Conservation (phyloP, 2,888 invertebrate species). For the Sarcophaga caerulescens region DNA sequence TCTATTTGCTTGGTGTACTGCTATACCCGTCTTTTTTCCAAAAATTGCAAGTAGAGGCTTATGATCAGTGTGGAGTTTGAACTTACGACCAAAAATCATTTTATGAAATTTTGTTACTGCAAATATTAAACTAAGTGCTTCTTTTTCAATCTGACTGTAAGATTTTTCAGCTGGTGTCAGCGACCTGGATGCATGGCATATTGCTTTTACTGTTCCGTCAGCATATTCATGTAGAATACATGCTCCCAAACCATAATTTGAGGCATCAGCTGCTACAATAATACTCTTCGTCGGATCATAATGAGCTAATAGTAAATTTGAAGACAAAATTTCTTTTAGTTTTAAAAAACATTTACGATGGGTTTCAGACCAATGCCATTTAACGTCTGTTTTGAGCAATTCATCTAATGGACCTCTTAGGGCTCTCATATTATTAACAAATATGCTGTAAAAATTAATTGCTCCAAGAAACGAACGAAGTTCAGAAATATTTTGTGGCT, state of each 20-base stretch:
- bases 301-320: conserved; percentile 64
- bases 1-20: conserved; percentile 66
- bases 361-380: conserved; percentile 40
- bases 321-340: conserved; percentile 62
- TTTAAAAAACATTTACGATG: conserved; percentile 40
- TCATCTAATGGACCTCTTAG: conserved; percentile 63
- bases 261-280: conserved; percentile 68
- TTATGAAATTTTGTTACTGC: conserved; percentile 66
- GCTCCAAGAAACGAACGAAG: conserved; percentile 68
- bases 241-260: conserved; percentile 65
- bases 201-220: conserved; percentile 73
- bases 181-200: conserved; percentile 70
- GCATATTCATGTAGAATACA: conserved; percentile 67
- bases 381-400: conserved; percentile 18
- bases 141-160: conserved; percentile 46
- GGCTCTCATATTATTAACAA: conserved; percentile 57
- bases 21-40: conserved; percentile 62
- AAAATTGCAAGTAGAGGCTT: conserved; percentile 67
- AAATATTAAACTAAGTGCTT: conserved; percentile 59
- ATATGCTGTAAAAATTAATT: conserved; percentile 67
- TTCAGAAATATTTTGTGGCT: conserved; percentile 30
- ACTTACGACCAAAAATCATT: conserved; percentile 57
- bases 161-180: no score
- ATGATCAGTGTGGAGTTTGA: conserved; percentile 65
- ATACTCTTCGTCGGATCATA: conserved; percentile 64